These are phyloP conservation scores for Cyclina sinensis DNA, from an alignment of 1,140 invertebrate species.

Conservation along the genomic window DNA sequence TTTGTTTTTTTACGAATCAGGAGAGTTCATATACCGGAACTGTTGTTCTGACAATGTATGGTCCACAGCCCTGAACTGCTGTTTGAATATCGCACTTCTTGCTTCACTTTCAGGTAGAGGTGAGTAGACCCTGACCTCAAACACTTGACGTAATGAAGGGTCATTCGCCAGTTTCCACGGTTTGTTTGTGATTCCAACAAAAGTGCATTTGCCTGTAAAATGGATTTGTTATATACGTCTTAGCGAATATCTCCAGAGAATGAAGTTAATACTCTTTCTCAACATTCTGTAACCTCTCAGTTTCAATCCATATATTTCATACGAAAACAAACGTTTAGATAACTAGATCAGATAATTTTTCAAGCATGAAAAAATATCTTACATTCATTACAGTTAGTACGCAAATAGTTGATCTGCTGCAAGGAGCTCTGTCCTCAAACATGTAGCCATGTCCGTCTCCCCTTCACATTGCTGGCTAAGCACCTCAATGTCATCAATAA, in stretches of 20 bases:
- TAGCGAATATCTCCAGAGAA: too few species aligned
- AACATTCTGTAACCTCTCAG: too few species aligned
- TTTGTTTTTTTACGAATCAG: background rate
- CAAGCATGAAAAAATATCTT: too few species aligned
- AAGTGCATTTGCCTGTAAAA: background rate
- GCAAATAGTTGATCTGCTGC: background rate
- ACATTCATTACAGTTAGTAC: background rate
- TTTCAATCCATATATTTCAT: too few species aligned
- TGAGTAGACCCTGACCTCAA: slow-evolving; percentile 99
- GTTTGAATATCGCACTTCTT: slow-evolving; percentile 96
- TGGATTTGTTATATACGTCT: too few species aligned
- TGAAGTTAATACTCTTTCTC: too few species aligned
- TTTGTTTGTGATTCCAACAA: slow-evolving; percentile 99
- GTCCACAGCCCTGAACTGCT: slow-evolving; percentile 97
- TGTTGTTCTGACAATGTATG: slow-evolving; percentile 95
- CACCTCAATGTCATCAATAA: slow-evolving; percentile 99
- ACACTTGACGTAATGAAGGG: slow-evolving; percentile 84
- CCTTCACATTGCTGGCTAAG: slow-evolving; percentile 99
- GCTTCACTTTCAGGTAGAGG: slow-evolving; percentile 98
- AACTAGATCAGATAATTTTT: too few species aligned
- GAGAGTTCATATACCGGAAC: slow-evolving; percentile 88
- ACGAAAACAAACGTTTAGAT: too few species aligned
- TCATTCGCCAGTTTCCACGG: slow-evolving; percentile 96
- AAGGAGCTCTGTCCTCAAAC: slow-evolving; percentile 99
- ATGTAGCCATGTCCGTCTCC: slow-evolving; percentile 98